Evolutionary conservation across 2,113 vertebrate genomes (phyloP).

Genomic region (Periophthalmus modestus): DNA sequence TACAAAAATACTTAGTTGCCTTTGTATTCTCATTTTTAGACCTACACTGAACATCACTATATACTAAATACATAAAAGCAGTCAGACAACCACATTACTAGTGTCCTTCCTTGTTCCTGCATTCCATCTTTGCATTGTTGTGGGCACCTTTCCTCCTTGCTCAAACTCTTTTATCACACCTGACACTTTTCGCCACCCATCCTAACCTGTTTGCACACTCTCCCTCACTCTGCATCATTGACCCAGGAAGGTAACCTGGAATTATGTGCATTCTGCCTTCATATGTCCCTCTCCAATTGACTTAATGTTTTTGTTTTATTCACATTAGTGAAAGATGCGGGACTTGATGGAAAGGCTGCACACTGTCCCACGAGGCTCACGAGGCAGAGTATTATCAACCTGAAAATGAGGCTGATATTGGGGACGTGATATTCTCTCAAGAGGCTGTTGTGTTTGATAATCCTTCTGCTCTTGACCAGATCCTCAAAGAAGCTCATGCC

Average conservation of each 20-base stretch:
- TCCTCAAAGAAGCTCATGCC: slow-evolving; percentile 80
- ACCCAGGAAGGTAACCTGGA: neutral
- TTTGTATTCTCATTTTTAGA: neutral
- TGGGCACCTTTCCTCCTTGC: slow-evolving; percentile 22
- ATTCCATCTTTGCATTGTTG: slow-evolving; percentile 39
- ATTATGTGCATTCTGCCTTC: neutral
- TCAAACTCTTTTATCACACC: neutral
- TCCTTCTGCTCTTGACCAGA: slow-evolving; percentile 75
- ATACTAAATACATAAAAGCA: neutral
- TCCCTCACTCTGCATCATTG: neutral
- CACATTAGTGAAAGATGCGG: slow-evolving; percentile 81
- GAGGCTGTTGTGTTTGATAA: slow-evolving; percentile 81
- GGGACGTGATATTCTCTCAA: slow-evolving; percentile 40
- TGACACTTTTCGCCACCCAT: neutral
- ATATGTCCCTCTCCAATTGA: neutral
- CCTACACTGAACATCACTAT: neutral
- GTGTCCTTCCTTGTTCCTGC: slow-evolving; percentile 59
- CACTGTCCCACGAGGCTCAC: slow-evolving; percentile 73
- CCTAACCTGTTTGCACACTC: neutral
- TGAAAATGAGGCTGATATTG: slow-evolving; percentile 63
- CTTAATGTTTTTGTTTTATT: slow-evolving; percentile 9
- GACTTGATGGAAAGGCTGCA: slow-evolving; percentile 83
- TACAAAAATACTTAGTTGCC: neutral
- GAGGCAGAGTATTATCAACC: slow-evolving; percentile 19
- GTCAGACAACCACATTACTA: neutral